phyloP scores from a whole-genome alignment of 2,888 invertebrate species.

The Drosophila borealis region DNA sequence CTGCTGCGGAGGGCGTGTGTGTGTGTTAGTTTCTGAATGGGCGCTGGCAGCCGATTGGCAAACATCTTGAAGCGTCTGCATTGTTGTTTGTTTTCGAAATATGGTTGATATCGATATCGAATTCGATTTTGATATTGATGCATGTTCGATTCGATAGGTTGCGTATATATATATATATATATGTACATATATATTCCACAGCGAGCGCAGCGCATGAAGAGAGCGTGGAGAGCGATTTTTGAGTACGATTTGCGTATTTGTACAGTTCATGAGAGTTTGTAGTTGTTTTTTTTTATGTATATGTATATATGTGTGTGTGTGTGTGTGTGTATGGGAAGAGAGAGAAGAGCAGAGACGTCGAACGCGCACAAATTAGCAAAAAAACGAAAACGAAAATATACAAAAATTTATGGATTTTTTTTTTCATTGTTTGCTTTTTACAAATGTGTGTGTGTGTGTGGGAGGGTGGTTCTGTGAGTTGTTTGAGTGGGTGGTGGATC shows the following conservation, averaged over 20 bases:
- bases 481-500: slow-evolving; percentile 46
- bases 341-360: slow-evolving; percentile 77
- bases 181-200: slow-evolving; percentile 58
- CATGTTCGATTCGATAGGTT: slow-evolving; percentile 37
- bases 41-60: slow-evolving; percentile 78
- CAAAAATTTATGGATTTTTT: slow-evolving; percentile 54
- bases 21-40: slow-evolving; percentile 72
- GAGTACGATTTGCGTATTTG: slow-evolving; percentile 59
- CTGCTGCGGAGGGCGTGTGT: slow-evolving; percentile 44
- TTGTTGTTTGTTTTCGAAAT: slow-evolving; percentile 20
- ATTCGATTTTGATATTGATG: slow-evolving; percentile 35
- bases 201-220: slow-evolving; percentile 79
- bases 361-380: slow-evolving; percentile 78
- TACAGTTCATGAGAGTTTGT: slow-evolving; percentile 66
- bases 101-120: slow-evolving; percentile 31
- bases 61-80: slow-evolving; percentile 85
- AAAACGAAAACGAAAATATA: slow-evolving; percentile 67
- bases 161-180: slow-evolving; percentile 33
- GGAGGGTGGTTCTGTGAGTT: slow-evolving; percentile 38
- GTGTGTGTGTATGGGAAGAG: slow-evolving; percentile 64
- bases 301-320: slow-evolving; percentile 31
- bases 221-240: slow-evolving; percentile 69
- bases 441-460: slow-evolving; percentile 44
- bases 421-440: slow-evolving; percentile 57
- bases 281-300: slow-evolving; percentile 27